Evolutionary conservation across 2,888 invertebrate genomes (phyloP).

Genomic region (Agriopis aurantiaria): DNA sequence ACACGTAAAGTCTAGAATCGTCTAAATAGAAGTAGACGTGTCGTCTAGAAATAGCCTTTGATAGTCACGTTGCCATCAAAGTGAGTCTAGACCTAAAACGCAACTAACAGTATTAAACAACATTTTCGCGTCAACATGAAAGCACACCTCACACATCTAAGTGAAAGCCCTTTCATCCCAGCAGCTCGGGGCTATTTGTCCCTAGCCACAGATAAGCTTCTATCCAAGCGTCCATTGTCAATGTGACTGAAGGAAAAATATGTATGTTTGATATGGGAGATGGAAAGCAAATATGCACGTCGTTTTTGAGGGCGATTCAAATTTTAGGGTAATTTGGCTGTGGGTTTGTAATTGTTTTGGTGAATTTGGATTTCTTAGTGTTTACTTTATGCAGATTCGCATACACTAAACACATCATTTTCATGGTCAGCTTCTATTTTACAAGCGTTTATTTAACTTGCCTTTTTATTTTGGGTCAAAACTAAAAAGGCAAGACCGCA

Average conservation of each 20-base stretch:
- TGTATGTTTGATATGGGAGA: slow-evolving; percentile 31
- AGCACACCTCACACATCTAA: slow-evolving; percentile 57
- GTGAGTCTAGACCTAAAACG: slow-evolving; percentile 8
- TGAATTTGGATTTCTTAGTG: background rate
- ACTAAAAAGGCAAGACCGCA: too few relatives aligned
- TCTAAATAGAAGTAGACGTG: slow-evolving; percentile 1
- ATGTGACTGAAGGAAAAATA: slow-evolving; percentile 44
- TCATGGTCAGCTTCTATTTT: too few relatives aligned
- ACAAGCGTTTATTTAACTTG: too few relatives aligned
- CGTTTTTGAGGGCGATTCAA: slow-evolving; percentile 2
- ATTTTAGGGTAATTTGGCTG: background rate
- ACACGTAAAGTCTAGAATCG: slow-evolving; percentile 5
- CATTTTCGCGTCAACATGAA: slow-evolving; percentile 42
- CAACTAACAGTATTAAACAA: slow-evolving; percentile 24
- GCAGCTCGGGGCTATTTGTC: slow-evolving; percentile 58
- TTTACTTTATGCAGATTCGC: background rate
- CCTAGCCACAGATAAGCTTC: slow-evolving; percentile 56
- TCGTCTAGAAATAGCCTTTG: slow-evolving; percentile 12
- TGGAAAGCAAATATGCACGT: slow-evolving; percentile 30
- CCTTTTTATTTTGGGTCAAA: too few relatives aligned
- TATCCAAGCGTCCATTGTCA: slow-evolving; percentile 48
- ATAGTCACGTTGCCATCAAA: slow-evolving; percentile 7
- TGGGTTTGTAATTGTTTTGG: background rate
- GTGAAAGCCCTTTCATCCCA: slow-evolving; percentile 58
- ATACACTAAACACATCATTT: too few relatives aligned